Evolutionary conservation across 2,113 vertebrate genomes (phyloP).

Genomic region (Anguilla rostrata): DNA sequence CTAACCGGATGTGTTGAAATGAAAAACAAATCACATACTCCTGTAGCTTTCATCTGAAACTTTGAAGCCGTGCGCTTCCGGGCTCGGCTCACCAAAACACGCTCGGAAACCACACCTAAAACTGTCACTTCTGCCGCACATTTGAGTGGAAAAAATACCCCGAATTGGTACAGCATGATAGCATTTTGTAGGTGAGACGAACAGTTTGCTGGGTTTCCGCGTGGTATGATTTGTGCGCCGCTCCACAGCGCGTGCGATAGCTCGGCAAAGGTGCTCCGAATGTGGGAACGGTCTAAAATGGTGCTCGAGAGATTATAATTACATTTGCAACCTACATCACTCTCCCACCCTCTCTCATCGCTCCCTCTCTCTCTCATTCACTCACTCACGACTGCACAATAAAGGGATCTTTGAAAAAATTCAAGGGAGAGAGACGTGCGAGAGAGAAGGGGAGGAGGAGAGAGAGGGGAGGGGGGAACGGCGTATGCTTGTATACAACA

Average conservation of each 20-base stretch:
- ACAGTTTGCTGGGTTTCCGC: not conserved
- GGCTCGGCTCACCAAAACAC: slow-evolving; percentile 24
- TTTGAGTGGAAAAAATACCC: not conserved
- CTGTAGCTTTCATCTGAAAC: slow-evolving; percentile 14
- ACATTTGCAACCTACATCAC: slow-evolving; percentile 77
- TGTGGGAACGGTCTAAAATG: slow-evolving; percentile 74
- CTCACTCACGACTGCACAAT: slow-evolving; percentile 67
- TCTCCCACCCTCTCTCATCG: slow-evolving; percentile 59
- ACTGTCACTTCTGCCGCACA: slow-evolving; percentile 6
- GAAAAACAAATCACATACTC: slow-evolving; percentile 11
- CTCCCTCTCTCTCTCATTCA: slow-evolving; percentile 54
- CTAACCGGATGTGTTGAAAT: slow-evolving; percentile 26
- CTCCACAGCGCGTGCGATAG: not conserved
- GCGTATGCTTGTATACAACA: slow-evolving; percentile 80
- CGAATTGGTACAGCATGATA: not conserved
- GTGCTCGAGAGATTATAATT: slow-evolving; percentile 75
- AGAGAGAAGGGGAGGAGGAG: slow-evolving; percentile 41
- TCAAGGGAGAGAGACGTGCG: slow-evolving; percentile 55
- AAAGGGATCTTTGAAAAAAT: slow-evolving; percentile 60
- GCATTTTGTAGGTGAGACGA: not conserved
- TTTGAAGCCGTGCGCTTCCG: slow-evolving; percentile 31
- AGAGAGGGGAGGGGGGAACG: slow-evolving; percentile 67
- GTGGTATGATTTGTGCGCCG: slow-evolving; percentile 6
- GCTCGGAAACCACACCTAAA: slow-evolving; percentile 16
- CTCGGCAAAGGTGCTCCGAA: slow-evolving; percentile 2